Conservation (phyloP, 1,140 invertebrate genomes). For the Mercenaria mercenaria region DNA sequence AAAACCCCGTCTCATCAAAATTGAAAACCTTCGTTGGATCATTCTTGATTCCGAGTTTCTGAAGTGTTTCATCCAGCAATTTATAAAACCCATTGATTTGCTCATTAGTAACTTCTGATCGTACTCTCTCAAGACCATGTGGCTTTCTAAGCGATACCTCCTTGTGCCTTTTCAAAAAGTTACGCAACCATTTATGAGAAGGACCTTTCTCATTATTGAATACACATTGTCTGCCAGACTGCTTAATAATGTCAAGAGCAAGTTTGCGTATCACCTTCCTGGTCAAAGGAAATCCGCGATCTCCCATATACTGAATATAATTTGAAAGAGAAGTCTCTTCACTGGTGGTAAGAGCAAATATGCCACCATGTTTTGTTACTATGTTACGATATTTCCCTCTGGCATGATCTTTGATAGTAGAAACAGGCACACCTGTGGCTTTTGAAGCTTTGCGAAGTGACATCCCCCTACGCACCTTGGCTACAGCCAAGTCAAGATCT, state of each 20-base stretch:
- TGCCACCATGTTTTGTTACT: neutral
- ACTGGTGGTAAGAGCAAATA: neutral
- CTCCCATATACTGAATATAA: neutral
- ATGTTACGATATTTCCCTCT: neutral
- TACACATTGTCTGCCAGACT: neutral
- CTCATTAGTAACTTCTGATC: neutral
- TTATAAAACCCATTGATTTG: neutral
- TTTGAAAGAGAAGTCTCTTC: neutral
- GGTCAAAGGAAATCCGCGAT: neutral
- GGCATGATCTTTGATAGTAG: neutral
- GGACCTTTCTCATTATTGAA: neutral
- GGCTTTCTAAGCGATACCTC: neutral
- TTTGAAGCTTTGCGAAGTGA: neutral
- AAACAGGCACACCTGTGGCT: neutral
- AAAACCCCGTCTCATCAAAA: no score
- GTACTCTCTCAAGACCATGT: neutral
- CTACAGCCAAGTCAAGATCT: neutral
- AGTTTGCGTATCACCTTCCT: neutral
- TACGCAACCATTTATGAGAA: neutral
- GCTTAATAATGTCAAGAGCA: neutral
- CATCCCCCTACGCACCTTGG: neutral
- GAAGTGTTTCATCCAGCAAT: neutral
- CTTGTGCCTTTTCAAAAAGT: neutral
- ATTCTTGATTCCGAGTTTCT: neutral
- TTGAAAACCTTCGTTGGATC: neutral